Percentiles rank a stretch among this genome's conserved stretches.
Conservation (phyloP, 2,797 vertebrate genomes). For the Sebastes oblongus region DNA sequence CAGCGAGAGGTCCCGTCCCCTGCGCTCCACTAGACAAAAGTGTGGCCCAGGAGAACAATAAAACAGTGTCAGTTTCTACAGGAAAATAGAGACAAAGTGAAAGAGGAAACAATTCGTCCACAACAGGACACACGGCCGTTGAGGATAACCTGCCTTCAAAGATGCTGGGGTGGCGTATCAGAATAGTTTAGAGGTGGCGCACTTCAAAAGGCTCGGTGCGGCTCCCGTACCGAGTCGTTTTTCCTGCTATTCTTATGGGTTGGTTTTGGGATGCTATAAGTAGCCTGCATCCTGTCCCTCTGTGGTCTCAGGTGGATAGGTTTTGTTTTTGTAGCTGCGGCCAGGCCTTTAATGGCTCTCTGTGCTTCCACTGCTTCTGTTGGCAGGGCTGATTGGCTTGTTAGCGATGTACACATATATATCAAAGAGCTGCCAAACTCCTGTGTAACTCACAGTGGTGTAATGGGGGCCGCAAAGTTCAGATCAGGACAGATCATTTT, state of each 20-base stretch:
- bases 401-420: slow-evolving; percentile 80
- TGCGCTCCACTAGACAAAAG: slow-evolving; percentile 35
- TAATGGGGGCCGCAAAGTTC: neutral
- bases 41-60: slow-evolving; percentile 79
- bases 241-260: slow-evolving; percentile 99
- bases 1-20: slow-evolving; percentile 42
- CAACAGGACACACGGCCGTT: slow-evolving; percentile 89
- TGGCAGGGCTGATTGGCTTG: slow-evolving; percentile 85
- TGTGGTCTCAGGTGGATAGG: slow-evolving; percentile 94
- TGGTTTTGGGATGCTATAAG: slow-evolving; percentile 94
- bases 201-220: slow-evolving; percentile 90
- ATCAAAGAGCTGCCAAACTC: slow-evolving; percentile 47
- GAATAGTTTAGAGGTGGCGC: slow-evolving; percentile 93
- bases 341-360: slow-evolving; percentile 81
- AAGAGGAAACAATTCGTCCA: slow-evolving; percentile 97
- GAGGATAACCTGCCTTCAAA: slow-evolving; percentile 98
- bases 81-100: slow-evolving; percentile 87
- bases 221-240: slow-evolving; percentile 82
- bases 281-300: slow-evolving; percentile 97
- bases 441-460: neutral
- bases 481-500: slow-evolving; percentile 12
- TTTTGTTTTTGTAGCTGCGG: slow-evolving; percentile 92
- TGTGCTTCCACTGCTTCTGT: slow-evolving; percentile 74
- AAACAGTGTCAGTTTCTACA: slow-evolving; percentile 89
- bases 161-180: slow-evolving; percentile 88